Evolutionary conservation across 2,888 invertebrate species (phyloP), one percentile per base, ranked within the genome.

Genomic region (Lasioglossum calceatum): DNA sequence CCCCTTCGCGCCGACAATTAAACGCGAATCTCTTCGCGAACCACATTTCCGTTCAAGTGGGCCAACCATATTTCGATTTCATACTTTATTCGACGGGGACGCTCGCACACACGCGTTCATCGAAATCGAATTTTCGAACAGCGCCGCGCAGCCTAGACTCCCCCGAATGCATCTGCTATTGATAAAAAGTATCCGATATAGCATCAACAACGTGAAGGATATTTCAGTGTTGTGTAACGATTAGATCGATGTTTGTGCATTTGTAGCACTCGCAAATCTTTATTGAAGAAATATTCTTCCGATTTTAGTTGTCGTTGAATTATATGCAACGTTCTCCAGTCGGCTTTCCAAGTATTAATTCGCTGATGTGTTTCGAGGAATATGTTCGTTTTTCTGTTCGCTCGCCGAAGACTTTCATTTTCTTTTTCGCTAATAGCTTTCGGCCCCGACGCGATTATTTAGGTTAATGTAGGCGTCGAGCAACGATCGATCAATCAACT

Each of bases 401-500:
- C 10, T 54, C 10, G 54, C n/a, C 54, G n/a, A 54, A 54, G 54
- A 54, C 23, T 54, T 54, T 54, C 23, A 54, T 54, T 54, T 54
- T 54, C 54, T 54, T 54, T 54, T n/a, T 39, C 32, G 70, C 44
- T 32, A 36, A 44, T 4, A 23, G 14, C 44, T 70, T 42, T 23
- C 36, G n/a, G 42, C 42, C 36, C 39, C 12, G 54, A 36, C n/a
- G 50, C 54, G 67, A 54, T 70, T 54, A 54, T 79, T 36, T 58
- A 75, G 67, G 54, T 74, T 58, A 50, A 58, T 54, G 74, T 32
- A 75, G 70, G 36, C 74, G 67, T 82, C 58, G 70, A 54, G 32
- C 36, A 70, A 70, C 58, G 42, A 82, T 82, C 82, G 78, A 82
- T 82, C 82, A 79, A 82, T 82, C 82, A 82, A 39, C 36, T 50